Evolutionary conservation across 23 tunicate species (phyloP).

Genomic region (Ciona savignyi): DNA sequence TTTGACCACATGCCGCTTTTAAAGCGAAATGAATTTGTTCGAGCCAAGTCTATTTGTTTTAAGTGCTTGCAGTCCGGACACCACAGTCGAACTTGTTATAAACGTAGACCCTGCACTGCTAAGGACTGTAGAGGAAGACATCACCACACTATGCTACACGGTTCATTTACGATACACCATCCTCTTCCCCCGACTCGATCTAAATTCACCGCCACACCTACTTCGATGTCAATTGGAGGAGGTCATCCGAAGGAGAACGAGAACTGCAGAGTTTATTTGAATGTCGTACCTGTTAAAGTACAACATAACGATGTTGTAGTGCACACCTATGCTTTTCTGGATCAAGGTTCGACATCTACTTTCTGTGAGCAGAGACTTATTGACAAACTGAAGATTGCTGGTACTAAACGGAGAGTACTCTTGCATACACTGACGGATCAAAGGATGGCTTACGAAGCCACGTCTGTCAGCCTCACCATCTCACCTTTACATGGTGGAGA

Average conservation of each 20-base stretch:
- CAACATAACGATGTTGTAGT: background rate
- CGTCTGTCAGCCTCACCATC: background rate
- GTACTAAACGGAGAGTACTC: background rate
- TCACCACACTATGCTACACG: slow-evolving; percentile 18
- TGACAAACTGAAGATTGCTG: background rate
- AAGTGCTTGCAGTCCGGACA: background rate
- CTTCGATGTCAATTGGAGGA: background rate
- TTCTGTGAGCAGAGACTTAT: slow-evolving; percentile 3
- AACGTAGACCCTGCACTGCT: background rate
- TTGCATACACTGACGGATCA: slow-evolving; percentile 1
- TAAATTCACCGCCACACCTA: background rate
- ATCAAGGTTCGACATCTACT: slow-evolving; percentile 4
- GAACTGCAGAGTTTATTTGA: slow-evolving; percentile 1
- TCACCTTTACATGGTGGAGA: background rate
- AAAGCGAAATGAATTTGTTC: background rate
- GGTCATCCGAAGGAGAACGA: background rate
- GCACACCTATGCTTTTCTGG: slow-evolving; percentile 1
- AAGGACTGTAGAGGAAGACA: background rate
- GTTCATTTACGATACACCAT: background rate
- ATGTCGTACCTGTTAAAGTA: background rate
- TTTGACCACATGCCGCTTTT: background rate
- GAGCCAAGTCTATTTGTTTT: background rate
- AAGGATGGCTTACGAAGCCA: background rate
- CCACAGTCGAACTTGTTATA: background rate
- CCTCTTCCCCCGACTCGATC: no score